Evolutionary conservation across 2,113 vertebrate species (phyloP).

Genomic region (Vidua chalybeata): DNA sequence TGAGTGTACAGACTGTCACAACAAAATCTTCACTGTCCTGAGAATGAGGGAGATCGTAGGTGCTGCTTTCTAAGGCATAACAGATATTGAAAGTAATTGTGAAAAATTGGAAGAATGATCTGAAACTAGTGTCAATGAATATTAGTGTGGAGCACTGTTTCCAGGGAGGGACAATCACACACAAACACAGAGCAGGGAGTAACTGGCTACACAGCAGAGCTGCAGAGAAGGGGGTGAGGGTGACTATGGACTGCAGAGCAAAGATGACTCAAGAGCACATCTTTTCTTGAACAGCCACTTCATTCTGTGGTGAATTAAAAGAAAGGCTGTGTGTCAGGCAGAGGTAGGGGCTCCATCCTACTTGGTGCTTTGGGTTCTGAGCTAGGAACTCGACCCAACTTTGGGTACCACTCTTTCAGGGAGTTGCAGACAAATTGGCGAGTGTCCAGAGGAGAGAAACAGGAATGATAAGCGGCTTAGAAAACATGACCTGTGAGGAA

Average conservation of each 20-base stretch:
- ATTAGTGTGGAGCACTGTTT: background rate
- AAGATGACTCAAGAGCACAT: background rate
- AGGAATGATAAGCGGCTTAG: conserved; percentile 60
- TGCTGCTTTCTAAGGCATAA: background rate
- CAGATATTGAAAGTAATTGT: background rate
- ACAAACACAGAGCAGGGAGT: background rate
- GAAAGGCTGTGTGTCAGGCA: background rate
- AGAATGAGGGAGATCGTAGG: background rate
- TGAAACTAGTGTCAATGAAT: background rate
- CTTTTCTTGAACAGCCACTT: background rate
- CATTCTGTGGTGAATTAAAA: background rate
- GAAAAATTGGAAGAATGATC: background rate
- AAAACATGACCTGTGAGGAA: conserved; percentile 69
- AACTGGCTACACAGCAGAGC: background rate
- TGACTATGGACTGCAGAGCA: background rate
- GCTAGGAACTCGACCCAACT: background rate
- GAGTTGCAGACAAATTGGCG: conserved; percentile 7
- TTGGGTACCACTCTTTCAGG: conserved; percentile 25
- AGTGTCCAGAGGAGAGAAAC: conserved; percentile 41
- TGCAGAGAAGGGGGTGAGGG: background rate
- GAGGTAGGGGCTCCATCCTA: background rate
- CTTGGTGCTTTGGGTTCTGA: background rate
- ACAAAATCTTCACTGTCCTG: background rate
- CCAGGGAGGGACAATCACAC: background rate
- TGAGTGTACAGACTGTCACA: background rate